Percentiles rank a stretch among this genome's conserved stretches.
These are phyloP conservation scores for Hemicordylus capensis DNA, from an alignment of 2,113 vertebrate species.

Conservation along the genomic window DNA sequence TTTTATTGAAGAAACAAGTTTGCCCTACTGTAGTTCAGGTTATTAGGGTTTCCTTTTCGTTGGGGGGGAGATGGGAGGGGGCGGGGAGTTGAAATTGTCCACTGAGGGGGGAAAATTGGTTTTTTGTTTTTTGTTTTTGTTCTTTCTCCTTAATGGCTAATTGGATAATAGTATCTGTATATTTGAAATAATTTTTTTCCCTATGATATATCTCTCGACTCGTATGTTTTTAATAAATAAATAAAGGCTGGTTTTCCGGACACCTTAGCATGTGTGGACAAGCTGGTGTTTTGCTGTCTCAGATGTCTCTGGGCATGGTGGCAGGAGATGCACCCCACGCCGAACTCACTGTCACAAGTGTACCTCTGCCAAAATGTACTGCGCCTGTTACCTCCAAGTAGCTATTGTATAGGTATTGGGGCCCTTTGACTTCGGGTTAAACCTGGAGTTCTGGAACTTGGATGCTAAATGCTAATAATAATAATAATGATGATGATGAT, in stretches of 20 bases:
- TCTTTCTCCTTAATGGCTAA: constrained; percentile 43
- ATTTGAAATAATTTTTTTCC: constrained; percentile 72
- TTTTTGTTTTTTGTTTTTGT: no score
- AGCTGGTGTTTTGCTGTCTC: constrained; percentile 25
- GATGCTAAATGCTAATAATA: no score
- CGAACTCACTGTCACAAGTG: no score
- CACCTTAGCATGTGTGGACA: neutral
- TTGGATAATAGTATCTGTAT: constrained; percentile 70
- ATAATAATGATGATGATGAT: no score
- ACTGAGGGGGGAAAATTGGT: no score
- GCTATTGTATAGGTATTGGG: no score
- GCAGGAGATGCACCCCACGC: no score
- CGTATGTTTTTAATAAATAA: constrained; percentile 64
- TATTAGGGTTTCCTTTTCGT: constrained; percentile 34
- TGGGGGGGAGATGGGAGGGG: no score
- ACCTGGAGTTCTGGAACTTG: no score
- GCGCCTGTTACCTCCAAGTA: no score
- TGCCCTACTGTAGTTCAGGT: constrained; percentile 44
- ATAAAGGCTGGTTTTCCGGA: constrained; percentile 60
- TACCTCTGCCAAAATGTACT: no score
- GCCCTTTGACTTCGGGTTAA: no score
- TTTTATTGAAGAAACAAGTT: constrained; percentile 34
- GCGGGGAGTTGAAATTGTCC: neutral
- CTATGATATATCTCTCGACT: constrained; percentile 58
- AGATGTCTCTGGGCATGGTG: neutral